Evolutionary conservation across 2,797 vertebrate species (phyloP), one percentile per base, ranked within the genome.

Genomic region (Hypotaenidia philippensis): DNA sequence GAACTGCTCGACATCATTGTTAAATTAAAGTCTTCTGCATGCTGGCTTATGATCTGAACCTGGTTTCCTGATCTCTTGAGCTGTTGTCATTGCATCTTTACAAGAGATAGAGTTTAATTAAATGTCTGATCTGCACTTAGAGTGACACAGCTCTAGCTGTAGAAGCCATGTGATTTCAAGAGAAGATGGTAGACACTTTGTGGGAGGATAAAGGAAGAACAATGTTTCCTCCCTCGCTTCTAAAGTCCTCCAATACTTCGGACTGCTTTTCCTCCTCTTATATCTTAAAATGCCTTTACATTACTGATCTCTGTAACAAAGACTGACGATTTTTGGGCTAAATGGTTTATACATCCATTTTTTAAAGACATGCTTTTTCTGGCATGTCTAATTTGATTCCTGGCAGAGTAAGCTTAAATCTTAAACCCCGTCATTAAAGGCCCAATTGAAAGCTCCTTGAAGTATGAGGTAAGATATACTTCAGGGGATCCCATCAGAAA

Each of bases 81-180:
- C 50, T 87, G 40, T 65, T 83, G 49, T 57, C 32, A 10, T 32
- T 87, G 14, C 61, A 83, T 91, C 78, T 88, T 88, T 29, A 57
- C 40, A 81, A 63, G 65, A 65, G 19, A 71, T 32, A 27, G 49
- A 40, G 36, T 83, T 94, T 96, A 93, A 96, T 94, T 93, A 96
- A 95, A 83, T 83, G 22, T 87, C 75, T 64, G 70, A 44, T 77
- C 53, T 82, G 64, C 83, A 71, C 55, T 90, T 80, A 56, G 11
- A 76, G 45, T 66, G 79, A 53, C 78, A 78, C 23, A 83, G 57
- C 47, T 71, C 36, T 75, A 83, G n/a, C 70, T 87, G n/a, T 41
- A 94, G 85, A 92, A 95, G 61, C 41, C 80, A 10, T 52, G 32
- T 2, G 6, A 47, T 85, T 91, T 72, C 64, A 81, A 18, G 60